Conservation (phyloP, 2,797 vertebrate genomes). For the Carduelis carduelis region DNA sequence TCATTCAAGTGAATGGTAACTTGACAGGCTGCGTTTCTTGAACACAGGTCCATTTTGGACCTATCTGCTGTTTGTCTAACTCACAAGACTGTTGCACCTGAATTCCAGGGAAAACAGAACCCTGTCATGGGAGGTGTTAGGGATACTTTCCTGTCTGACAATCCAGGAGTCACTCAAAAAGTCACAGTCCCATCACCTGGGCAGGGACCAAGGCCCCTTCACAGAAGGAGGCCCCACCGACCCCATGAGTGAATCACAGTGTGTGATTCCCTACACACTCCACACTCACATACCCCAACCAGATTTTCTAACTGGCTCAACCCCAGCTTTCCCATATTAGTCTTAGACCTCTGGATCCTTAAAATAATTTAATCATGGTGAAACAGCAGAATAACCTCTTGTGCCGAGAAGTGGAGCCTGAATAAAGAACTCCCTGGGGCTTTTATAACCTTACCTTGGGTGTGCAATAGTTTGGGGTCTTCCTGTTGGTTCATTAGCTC, state of each 20-base stretch:
- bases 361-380: background rate
- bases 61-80: background rate
- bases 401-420: background rate
- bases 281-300: background rate
- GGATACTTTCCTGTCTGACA: background rate
- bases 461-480: fast-evolving
- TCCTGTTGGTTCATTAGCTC: background rate
- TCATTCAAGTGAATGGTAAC: background rate
- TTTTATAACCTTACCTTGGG: background rate
- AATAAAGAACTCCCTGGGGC: background rate
- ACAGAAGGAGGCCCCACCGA: fast-evolving
- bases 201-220: too few species aligned
- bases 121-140: background rate
- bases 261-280: background rate
- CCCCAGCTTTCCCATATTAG: background rate
- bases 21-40: background rate
- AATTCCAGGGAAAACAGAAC: background rate
- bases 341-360: background rate
- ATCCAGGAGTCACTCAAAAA: background rate
- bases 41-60: background rate
- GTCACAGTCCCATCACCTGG: background rate
- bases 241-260: fast-evolving
- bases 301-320: background rate
- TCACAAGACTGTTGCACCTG: background rate
- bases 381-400: background rate